Evolutionary conservation across 2,888 invertebrate species (phyloP), one percentile per base, ranked within the genome.

Genomic region (Acrocyrtus sp.): DNA sequence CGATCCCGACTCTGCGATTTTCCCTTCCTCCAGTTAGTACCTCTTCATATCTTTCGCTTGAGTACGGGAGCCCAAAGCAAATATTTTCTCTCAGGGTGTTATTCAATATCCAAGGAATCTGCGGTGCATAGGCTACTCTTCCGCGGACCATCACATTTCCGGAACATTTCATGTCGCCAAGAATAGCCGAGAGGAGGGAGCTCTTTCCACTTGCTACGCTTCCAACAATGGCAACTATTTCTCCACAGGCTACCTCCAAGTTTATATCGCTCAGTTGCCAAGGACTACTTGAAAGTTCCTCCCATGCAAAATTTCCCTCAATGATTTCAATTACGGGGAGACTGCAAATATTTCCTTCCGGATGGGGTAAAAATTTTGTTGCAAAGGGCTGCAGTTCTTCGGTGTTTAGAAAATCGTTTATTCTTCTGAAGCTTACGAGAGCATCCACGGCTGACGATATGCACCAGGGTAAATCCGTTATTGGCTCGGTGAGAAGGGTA

Each of bases 31-130:
- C 75, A 89, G 80, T 1, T 24, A 86, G 79, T 0, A 84, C 82
- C 45, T 80, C 76, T 12, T 82, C 72, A 72, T 85, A 85, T 26
- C 80, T 76, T n/a, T 65, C 24, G 24, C 83, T 81, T 53, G 85
- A 82, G 34, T 83, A 83, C 1, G 82, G 77, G 72, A 83, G 83
- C 26, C 85, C 85, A 82, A 88, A 88, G 34, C 86, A 79, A 60
- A 88, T 85, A 79, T 88, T 88, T 57, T 87, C 85, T 70, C 83
- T 82, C 8, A 88, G 77, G 0, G 86, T 85, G 0, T 85, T 84
- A 81, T 87, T 87, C 82, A 87, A 87, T 62, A 87, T 86, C 88
- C 88, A 88, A 0, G 87, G 87, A 80, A 87, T 86, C 81, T 88
- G 88, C 0, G 87, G 84, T 1, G 87, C 87, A 81, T 87, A 88